Conservation (phyloP, 2,888 invertebrate species). For the Brachyopa scutellaris region DNA sequence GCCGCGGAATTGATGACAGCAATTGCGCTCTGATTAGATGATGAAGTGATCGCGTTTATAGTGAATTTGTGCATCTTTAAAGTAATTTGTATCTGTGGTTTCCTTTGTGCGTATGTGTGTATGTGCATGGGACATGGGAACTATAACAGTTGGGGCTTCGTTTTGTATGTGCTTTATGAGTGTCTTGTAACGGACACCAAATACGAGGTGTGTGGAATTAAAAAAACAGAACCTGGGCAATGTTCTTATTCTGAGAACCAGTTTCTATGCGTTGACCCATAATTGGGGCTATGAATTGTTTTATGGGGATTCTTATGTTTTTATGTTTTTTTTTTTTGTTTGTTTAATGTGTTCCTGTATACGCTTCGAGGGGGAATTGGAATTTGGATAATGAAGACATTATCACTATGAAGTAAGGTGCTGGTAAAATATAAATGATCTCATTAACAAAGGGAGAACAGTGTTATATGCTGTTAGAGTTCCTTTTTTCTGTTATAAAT, state of each 20-base stretch:
- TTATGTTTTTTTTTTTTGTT: constrained; percentile 22
- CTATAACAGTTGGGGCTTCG: constrained; percentile 16
- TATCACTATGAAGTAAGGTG: background rate
- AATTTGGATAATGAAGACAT: background rate
- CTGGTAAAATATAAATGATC: constrained; percentile 2
- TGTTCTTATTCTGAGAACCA: constrained; percentile 36
- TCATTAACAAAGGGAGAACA: too few species aligned
- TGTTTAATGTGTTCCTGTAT: background rate
- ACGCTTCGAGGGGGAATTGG: background rate
- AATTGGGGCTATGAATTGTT: constrained; percentile 26
- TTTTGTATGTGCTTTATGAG: constrained; percentile 34
- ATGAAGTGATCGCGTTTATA: constrained; percentile 4
- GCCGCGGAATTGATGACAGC: background rate
- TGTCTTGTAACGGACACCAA: constrained; percentile 44
- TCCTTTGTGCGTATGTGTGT: background rate
- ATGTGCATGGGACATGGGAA: constrained; percentile 33
- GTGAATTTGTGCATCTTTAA: constrained; percentile 25
- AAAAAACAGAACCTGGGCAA: constrained; percentile 44
- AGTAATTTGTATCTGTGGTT: background rate
- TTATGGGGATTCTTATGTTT: constrained; percentile 1
- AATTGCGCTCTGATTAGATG: constrained; percentile 44
- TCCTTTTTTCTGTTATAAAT: too few species aligned
- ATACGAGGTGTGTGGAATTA: constrained; percentile 20
- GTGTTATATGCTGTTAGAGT: too few species aligned
- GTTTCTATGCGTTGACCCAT: constrained; percentile 50